Conservation (phyloP, 2,797 vertebrate genomes). For the Aselliscus stoliczkanus region DNA sequence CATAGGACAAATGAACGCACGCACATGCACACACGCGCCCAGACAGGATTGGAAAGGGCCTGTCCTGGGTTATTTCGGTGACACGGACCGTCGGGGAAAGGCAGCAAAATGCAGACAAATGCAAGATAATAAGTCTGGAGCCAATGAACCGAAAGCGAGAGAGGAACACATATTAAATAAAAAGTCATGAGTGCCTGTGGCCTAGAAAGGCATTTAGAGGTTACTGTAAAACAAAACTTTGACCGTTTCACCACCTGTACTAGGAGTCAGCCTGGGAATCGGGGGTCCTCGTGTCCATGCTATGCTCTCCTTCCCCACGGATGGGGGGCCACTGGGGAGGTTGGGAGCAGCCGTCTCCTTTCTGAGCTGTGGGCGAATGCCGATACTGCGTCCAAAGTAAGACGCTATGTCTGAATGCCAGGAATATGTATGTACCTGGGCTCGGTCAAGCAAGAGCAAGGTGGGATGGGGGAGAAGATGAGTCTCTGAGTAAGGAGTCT, state of each 20-base stretch:
- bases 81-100: not conserved
- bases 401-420: not conserved
- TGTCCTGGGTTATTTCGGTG: not conserved
- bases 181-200: slow-evolving; percentile 20
- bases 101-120: slow-evolving; percentile 34
- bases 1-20: fast-evolving
- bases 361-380: not conserved
- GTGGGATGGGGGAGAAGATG: fast-evolving
- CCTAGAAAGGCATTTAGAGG: slow-evolving; percentile 55
- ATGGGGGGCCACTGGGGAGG: too few relatives aligned
- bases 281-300: not conserved
- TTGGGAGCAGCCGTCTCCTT: not conserved
- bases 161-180: slow-evolving; percentile 43
- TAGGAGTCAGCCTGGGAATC: not conserved
- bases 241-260: not conserved
- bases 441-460: not conserved
- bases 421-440: fast-evolving
- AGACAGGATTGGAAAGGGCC: not conserved
- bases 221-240: not conserved
- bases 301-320: fast-evolving
- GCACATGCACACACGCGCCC: not conserved
- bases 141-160: slow-evolving; percentile 34
- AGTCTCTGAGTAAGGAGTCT: not conserved
- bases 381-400: not conserved
- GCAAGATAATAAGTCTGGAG: slow-evolving; percentile 33